Evolutionary conservation across 1,140 invertebrate genomes (phyloP).

Genomic region (Pemphigus obesinymphae): DNA sequence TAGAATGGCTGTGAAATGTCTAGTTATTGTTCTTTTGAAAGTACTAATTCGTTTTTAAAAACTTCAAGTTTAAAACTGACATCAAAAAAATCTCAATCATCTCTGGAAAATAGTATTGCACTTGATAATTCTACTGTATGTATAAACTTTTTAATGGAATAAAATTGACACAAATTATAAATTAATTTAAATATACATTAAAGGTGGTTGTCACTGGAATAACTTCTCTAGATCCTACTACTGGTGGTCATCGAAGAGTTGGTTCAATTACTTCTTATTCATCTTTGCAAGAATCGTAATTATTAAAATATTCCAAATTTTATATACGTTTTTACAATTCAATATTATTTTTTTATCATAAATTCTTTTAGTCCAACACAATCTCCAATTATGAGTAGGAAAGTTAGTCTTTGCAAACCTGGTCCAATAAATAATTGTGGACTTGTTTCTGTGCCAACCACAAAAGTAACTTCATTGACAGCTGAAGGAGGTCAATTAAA

Average conservation of each 20-base stretch:
- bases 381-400: constrained; percentile 48
- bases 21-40: constrained; percentile 37
- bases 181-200: constrained; percentile 10
- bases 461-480: constrained; percentile 66
- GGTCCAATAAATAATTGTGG: constrained; percentile 73
- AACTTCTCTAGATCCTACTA: constrained; percentile 40
- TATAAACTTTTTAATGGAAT: not conserved
- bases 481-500: constrained; percentile 78
- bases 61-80: constrained; percentile 31
- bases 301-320: not conserved
- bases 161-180: not conserved
- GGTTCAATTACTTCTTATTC: constrained; percentile 27
- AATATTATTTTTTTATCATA: not conserved
- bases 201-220: constrained; percentile 45
- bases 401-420: constrained; percentile 52
- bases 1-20: constrained; percentile 30
- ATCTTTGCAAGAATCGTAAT: constrained; percentile 30
- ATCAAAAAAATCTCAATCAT: constrained; percentile 32
- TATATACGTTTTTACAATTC: not conserved
- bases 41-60: constrained; percentile 20
- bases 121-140: constrained; percentile 44
- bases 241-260: constrained; percentile 33
- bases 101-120: constrained; percentile 44
- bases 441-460: constrained; percentile 59
- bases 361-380: constrained; percentile 50